phyloP scores from a whole-genome alignment of 2,888 invertebrate species.

The Apeira syringaria region DNA sequence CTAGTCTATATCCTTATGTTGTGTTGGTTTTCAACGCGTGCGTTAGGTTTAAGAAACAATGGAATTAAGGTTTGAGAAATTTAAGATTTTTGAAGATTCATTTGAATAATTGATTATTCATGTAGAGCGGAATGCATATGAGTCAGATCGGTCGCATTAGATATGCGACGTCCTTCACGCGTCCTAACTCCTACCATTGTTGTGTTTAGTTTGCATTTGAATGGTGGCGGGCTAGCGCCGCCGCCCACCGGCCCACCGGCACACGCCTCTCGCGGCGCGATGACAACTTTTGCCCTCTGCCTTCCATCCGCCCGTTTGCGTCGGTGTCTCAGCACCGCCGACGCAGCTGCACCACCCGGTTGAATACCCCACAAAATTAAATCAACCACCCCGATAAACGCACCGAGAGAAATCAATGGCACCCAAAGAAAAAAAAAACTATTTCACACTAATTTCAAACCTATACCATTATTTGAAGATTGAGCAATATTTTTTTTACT shows the following conservation, averaged over 20 bases:
- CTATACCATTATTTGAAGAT: conserved; percentile 50
- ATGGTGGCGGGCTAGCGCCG: conserved; percentile 65
- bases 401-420: conserved; percentile 28
- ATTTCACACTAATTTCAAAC: conserved; percentile 51
- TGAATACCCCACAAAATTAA: conserved; percentile 21
- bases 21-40: conserved; percentile 59
- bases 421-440: conserved; percentile 35
- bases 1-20: conserved; percentile 62
- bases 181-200: conserved; percentile 82
- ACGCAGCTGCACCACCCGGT: conserved; percentile 27
- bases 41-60: conserved; percentile 46
- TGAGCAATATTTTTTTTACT: conserved; percentile 51
- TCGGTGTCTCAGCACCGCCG: conserved; percentile 12
- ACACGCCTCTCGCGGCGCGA: conserved; percentile 57
- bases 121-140: conserved; percentile 75
- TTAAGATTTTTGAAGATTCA: conserved; percentile 59
- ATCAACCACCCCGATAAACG: conserved; percentile 1
- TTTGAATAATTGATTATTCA: conserved; percentile 83
- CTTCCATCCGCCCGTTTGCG: conserved; percentile 21
- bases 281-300: conserved; percentile 40
- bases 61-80: conserved; percentile 54
- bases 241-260: conserved; percentile 72
- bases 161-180: conserved; percentile 81
- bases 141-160: conserved; percentile 73
- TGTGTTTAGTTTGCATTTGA: conserved; percentile 76